phyloP scores from a whole-genome alignment of 2,113 vertebrate genomes.

The Caloenas nicobarica region DNA sequence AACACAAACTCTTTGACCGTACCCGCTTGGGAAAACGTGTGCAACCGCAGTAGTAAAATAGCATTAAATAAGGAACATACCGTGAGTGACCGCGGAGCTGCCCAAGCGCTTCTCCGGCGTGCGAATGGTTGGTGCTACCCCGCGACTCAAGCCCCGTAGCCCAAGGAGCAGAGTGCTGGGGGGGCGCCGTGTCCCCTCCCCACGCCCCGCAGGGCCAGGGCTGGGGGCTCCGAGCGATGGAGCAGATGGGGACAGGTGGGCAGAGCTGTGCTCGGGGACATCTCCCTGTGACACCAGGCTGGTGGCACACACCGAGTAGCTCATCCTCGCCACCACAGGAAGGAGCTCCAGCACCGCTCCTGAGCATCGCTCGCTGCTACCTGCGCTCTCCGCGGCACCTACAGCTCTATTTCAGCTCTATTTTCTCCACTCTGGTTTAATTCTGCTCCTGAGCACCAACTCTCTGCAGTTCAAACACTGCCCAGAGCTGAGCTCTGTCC shows the following conservation, averaged over 20 bases:
- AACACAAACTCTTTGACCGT: fast-evolving
- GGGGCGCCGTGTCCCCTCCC: too few relatives aligned
- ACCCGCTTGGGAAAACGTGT: fast-evolving
- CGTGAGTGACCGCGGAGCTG: fast-evolving
- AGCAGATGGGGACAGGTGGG: too few relatives aligned
- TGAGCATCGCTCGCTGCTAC: background rate
- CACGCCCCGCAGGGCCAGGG: fast-evolving
- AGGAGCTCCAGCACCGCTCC: slow-evolving; percentile 52
- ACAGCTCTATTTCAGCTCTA: background rate
- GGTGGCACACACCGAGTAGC: background rate
- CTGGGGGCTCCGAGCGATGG: too few relatives aligned
- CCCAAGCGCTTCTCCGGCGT: fast-evolving
- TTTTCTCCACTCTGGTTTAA: fast-evolving
- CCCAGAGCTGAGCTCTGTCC: fast-evolving
- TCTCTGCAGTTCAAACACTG: fast-evolving
- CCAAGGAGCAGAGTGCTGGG: fast-evolving
- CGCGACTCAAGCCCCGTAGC: fast-evolving
- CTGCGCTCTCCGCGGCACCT: background rate
- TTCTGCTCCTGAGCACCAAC: background rate
- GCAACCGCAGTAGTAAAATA: fast-evolving
- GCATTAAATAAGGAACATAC: fast-evolving
- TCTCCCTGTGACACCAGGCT: background rate
- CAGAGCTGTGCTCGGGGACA: too few relatives aligned
- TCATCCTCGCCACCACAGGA: slow-evolving; percentile 29
- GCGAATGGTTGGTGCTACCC: fast-evolving